Evolutionary conservation across 2,797 vertebrate genomes (phyloP), one percentile per base, ranked within the genome.

Genomic region (Rousettus madagascariensis): DNA sequence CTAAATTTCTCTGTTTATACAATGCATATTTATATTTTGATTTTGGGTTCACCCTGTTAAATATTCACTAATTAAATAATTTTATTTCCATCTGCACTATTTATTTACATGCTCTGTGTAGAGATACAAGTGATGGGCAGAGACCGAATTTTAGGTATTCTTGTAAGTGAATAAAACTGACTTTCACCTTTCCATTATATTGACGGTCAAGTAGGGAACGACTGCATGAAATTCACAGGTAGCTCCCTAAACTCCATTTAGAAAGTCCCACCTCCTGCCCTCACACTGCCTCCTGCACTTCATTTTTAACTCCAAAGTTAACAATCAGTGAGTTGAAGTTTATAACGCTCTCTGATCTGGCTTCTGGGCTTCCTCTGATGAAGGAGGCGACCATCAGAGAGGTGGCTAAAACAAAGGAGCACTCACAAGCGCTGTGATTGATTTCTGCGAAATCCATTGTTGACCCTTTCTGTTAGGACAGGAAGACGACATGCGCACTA

Each of bases 1-100:
- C 97, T 97, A 96, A 98, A 28, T 95, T 89, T 96, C 93, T 97
- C 96, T 98, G 95, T 98, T 98, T 98, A 98, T 97, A 65, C 91
- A 57, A 94, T 95, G 95, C 92, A 98, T 53, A 20, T 94, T 97
- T 97, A 95, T 93, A 95, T 97, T 91, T 36, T 63, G 96, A 41
- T 72, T 94, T 97, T 94, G 66, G 86, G 77, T 93, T 96, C 72
- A 90, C 94, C 95, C 72, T 19, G 92, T 95, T 95, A 95, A 96
- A 87, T 97, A 61, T 24, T 68, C 74, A 15, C 93, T 97, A 95
- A 97, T 97, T 97, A 90, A 55, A n/a, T 5, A 77, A 71, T 8
- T 49, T 93, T 22, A 96, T 57, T 96, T 92, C 95, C 92, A 86
- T 95, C 36, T 86, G 95, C 66, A 0, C 0, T 20, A 75, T 36